Base-by-base conservation (phyloP, 2,888 invertebrate genomes). In the Rhyacophila evoluta region DNA sequence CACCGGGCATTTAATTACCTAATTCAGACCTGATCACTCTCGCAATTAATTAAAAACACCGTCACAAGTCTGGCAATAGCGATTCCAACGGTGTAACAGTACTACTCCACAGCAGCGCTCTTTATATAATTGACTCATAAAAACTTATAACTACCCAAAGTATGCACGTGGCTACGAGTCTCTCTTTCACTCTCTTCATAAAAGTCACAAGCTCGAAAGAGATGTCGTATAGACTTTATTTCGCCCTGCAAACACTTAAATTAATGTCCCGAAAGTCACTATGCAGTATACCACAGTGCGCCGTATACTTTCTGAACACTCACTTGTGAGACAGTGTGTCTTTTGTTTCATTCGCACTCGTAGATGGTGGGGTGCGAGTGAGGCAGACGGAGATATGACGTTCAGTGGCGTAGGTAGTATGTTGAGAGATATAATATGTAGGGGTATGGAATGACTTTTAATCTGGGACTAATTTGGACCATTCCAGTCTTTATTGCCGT, bases 381-480 rank as follows among this genome's bases (percentile, higher is more conserved):
- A 76, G 25, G 28, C 71, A 33, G 70, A 75, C 69, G 67, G 25
- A 6, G 12, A 19, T 25, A 38, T 5, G 38, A 25, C 28, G 15
- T 55, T 55, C 55, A 55, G 55, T 55, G 55, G 55, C 55, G 55
- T 55, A 55, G 55, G 55, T 25, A 55, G 55, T 19, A 19, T 19
- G 55, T 19, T 41, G 41, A 41, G 41, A 41, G 55, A 55, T 55
- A 55, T 55, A 55, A 55, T 55, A 55, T 55, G 55, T 55, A 55
- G 55, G 41, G 55, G 55, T 55, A 55, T 88, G 89, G 90, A 90
- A 90, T 90, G 89, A 90, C 90, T 90, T 91, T 91, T 91, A 91
- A 91, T 91, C 91, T 91, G 90, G 90, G 88, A 89, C 91, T 91
- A 91, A 91, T 91, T 91, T 90, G 90, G 89, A 90, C 89, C 81